These are phyloP conservation scores for Pitta sordida DNA, from an alignment of 2,113 vertebrate genomes.

Conservation along the genomic window DNA sequence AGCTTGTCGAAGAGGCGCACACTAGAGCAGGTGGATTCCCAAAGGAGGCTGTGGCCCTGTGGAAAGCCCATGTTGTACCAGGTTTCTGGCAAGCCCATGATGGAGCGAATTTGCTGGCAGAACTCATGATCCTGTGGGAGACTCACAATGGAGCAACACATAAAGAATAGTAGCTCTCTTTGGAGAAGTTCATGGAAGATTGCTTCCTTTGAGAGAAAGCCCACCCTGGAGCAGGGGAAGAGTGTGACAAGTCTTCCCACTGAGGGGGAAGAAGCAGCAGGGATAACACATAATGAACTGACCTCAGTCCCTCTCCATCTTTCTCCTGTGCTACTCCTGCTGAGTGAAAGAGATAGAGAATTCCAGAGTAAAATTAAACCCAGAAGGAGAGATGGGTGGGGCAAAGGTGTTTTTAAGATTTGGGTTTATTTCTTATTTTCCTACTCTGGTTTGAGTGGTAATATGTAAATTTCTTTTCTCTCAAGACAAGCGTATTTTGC, in stretches of 20 bases:
- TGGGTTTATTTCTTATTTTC: not conserved
- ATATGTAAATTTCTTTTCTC: not conserved
- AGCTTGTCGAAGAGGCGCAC: not conserved
- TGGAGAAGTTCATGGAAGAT: not conserved
- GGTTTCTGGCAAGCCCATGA: not conserved
- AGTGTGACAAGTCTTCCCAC: not conserved
- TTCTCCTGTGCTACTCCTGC: no score
- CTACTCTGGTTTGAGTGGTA: not conserved
- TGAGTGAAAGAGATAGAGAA: not conserved
- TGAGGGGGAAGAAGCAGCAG: not conserved
- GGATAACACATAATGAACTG: not conserved
- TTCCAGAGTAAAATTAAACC: not conserved
- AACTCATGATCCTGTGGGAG: not conserved
- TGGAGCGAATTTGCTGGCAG: not conserved
- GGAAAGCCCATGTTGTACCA: no score
- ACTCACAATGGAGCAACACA: not conserved
- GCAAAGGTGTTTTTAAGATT: not conserved
- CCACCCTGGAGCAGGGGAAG: not conserved
- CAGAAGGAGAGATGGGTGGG: not conserved
- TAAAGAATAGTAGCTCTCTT: not conserved
- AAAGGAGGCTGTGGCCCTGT: not conserved
- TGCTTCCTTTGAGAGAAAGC: rapidly evolving
- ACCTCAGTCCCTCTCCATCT: rapidly evolving
- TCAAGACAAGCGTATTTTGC: not conserved
- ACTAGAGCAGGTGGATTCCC: rapidly evolving